phyloP scores from a whole-genome alignment of 92 coral and sea anemone species.

The Anthopleura xanthogrammica region DNA sequence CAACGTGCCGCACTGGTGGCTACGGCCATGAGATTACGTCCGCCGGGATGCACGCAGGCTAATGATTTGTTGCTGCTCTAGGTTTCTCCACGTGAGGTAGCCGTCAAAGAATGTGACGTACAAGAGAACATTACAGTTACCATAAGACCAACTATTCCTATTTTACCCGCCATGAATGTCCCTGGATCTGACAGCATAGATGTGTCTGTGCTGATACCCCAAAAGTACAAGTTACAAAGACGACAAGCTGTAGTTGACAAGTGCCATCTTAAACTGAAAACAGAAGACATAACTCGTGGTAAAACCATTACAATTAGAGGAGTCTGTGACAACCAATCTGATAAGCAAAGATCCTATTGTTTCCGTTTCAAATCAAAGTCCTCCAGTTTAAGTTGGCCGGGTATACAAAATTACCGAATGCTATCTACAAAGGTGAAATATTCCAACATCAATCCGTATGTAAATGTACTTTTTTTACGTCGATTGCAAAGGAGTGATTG shows the following conservation, averaged over 20 bases:
- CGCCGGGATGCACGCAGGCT: not conserved
- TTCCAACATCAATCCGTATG: not conserved
- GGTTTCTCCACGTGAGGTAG: conserved; percentile 3
- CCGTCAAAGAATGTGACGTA: conserved; percentile 18
- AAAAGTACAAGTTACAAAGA: not conserved
- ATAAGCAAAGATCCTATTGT: not conserved
- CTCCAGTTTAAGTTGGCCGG: conserved; percentile 1
- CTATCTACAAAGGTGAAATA: not conserved
- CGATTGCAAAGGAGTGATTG: not conserved
- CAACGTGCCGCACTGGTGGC: too few relatives aligned
- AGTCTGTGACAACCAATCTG: conserved; percentile 24
- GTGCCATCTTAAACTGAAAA: conserved; percentile 4
- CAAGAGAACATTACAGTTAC: conserved; percentile 18
- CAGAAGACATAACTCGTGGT: conserved; percentile 7
- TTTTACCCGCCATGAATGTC: not conserved
- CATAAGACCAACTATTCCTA: conserved; percentile 27
- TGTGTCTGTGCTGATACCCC: conserved; percentile 11
- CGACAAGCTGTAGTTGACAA: not conserved
- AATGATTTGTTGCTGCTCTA: not conserved
- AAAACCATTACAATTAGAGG: conserved; percentile 4
- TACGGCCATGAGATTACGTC: too few relatives aligned
- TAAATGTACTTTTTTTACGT: not conserved
- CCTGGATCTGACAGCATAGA: not conserved
- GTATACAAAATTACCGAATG: not conserved
- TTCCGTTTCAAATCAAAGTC: conserved; percentile 13